Conservation (phyloP, 2,888 invertebrate genomes). For the Actias luna region DNA sequence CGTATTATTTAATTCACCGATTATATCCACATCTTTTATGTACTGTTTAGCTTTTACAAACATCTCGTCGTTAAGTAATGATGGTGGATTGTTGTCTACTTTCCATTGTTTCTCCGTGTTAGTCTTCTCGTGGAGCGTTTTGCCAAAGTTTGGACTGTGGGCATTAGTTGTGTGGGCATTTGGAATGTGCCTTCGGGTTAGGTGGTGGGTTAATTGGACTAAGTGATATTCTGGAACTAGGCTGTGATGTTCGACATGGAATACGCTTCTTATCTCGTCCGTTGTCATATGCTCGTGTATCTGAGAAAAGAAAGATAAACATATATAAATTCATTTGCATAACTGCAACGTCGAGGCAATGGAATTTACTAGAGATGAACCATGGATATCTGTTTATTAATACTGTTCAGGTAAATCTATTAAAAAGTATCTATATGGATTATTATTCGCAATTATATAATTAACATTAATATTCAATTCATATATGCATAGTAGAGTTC, state of each 20-base stretch:
- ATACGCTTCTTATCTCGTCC: conserved; percentile 90
- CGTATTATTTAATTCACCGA: conserved; percentile 70
- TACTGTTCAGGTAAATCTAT: no score
- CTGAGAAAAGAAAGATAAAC: conserved; percentile 80
- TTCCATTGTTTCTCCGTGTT: conserved; percentile 49
- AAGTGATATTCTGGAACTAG: conserved; percentile 93
- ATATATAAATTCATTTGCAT: background rate
- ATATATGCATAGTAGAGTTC: no score
- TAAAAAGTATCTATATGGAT: no score
- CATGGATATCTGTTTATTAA: no score
- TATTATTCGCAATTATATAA: no score
- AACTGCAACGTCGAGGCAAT: background rate
- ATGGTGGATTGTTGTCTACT: conserved; percentile 57
- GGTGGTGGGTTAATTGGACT: conserved; percentile 87
- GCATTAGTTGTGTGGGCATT: conserved; percentile 52
- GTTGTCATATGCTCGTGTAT: conserved; percentile 94
- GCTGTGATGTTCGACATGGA: conserved; percentile 90
- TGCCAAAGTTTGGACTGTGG: conserved; percentile 44
- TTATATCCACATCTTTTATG: conserved; percentile 69
- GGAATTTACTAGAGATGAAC: no score
- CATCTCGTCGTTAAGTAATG: conserved; percentile 72
- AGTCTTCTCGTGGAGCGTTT: conserved; percentile 67
- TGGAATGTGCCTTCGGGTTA: conserved; percentile 68
- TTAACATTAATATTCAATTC: no score
- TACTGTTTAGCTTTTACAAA: conserved; percentile 60